phyloP scores from a whole-genome alignment of 2,888 invertebrate genomes.

The Troides aeacus region DNA sequence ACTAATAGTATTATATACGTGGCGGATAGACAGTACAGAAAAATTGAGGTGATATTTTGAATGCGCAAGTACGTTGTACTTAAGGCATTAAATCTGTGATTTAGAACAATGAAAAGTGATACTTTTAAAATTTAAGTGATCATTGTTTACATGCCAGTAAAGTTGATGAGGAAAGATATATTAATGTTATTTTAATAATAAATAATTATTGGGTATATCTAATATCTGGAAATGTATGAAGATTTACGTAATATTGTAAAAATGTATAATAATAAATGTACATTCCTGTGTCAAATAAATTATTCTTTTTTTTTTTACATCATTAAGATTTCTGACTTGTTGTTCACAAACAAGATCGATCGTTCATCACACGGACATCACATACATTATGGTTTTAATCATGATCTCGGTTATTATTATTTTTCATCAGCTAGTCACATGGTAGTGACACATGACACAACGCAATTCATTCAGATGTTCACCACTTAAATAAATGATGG shows the following conservation, averaged over 20 bases:
- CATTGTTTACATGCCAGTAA: slow-evolving; percentile 25
- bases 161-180: slow-evolving; percentile 20
- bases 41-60: slow-evolving; percentile 28
- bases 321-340: neutral
- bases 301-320: neutral
- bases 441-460: too few species aligned
- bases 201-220: slow-evolving; percentile 2
- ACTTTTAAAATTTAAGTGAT: slow-evolving; percentile 13
- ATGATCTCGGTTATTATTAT: too few species aligned
- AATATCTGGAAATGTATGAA: slow-evolving; percentile 15
- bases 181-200: slow-evolving; percentile 20
- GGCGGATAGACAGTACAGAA: neutral
- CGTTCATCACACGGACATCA: neutral
- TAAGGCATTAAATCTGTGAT: slow-evolving; percentile 33
- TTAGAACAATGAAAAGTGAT: slow-evolving; percentile 26
- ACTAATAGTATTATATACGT: slow-evolving; percentile 13
- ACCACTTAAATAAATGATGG: too few species aligned
- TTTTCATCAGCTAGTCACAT: too few species aligned
- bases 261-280: slow-evolving; percentile 16
- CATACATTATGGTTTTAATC: too few species aligned
- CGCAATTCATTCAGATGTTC: too few species aligned
- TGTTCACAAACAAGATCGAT: neutral
- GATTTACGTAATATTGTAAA: slow-evolving; percentile 5
- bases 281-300: slow-evolving; percentile 17
- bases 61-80: slow-evolving; percentile 38